Evolutionary conservation across 2,113 vertebrate species (phyloP).

Genomic region (Tragelaphus scriptus): DNA sequence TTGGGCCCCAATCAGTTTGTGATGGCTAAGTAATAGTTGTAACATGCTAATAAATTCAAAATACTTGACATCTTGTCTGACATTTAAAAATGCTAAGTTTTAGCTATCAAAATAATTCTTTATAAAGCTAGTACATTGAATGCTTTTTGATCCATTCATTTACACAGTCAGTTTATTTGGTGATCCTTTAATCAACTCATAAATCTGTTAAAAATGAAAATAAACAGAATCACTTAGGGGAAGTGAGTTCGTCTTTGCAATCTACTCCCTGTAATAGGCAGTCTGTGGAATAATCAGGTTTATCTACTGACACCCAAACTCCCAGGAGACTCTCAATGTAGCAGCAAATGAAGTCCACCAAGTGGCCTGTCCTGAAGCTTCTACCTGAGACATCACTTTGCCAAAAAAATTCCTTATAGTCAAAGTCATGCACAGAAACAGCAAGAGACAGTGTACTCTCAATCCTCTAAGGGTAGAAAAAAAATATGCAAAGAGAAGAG

Average conservation of each 20-base stretch:
- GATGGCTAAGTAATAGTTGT: neutral
- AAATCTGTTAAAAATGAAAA: neutral
- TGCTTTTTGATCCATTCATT: neutral
- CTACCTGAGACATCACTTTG: neutral
- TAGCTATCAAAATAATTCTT: neutral
- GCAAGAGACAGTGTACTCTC: neutral
- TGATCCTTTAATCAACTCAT: neutral
- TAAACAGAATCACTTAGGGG: neutral
- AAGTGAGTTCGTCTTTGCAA: neutral
- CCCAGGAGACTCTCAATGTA: neutral
- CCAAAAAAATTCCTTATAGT: neutral
- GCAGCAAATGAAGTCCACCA: neutral
- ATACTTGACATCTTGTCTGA: neutral
- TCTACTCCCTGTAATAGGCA: neutral
- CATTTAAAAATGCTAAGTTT: neutral
- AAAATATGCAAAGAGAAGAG: neutral
- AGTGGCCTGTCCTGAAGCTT: neutral
- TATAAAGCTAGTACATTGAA: neutral
- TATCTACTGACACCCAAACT: neutral
- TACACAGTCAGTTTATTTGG: neutral
- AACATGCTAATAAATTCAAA: neutral
- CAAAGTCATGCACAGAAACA: neutral
- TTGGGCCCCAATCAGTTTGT: neutral
- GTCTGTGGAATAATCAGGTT: neutral
- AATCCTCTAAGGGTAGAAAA: neutral